Evolutionary conservation across 2,113 vertebrate genomes (phyloP), one percentile per base, ranked within the genome.

Genomic region (Rhabdomys dilectus): DNA sequence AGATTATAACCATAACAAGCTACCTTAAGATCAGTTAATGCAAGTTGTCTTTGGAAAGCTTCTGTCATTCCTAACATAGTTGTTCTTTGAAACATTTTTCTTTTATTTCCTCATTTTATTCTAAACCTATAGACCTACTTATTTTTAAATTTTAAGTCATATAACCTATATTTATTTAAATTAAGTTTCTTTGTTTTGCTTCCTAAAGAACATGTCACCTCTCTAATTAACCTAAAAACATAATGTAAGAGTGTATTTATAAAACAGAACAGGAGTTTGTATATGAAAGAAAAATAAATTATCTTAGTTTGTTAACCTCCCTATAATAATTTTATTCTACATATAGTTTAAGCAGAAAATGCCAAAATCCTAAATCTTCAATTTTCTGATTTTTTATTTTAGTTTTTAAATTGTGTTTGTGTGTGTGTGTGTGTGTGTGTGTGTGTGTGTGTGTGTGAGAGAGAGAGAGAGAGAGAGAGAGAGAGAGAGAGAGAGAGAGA

Each of bases 141-240:
- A 84, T 78, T 31, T 84, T 17, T 4, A 91, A 94, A 91, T 2
- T 26, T 84, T 42, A 90, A 56, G 62, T 82, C 91, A 82, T 62
- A 24, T 5, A 90, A 36, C 70, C 13, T 82, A 12, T 88, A 16
- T 82, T 2, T 64, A 58, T 64, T 86, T 89, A 19, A 89, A 90
- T 78, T 26, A 45, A 6, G 36, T 86, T 87, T 76, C 56, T 84
- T 84, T 62, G n/a, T 24, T 89, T 95, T 42, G 62, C 13, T 21
- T 10, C 84, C 60, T 29, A 89, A 91, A 72, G 88, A 84, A 80
- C n/a, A 42, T 91, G 22, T 60, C 3, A 31, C 45, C 13, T 91
- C 91, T 89, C 13, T 80, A 91, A 76, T 94, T 91, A 88, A 90
- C 58, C 94, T 93, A 53, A 82, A n/a, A n/a, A n/a, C n/a, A n/a